Evolutionary conservation across 2,113 vertebrate species (phyloP), one percentile per base, ranked within the genome.

Genomic region (Phalacrocorax pelagicus): DNA sequence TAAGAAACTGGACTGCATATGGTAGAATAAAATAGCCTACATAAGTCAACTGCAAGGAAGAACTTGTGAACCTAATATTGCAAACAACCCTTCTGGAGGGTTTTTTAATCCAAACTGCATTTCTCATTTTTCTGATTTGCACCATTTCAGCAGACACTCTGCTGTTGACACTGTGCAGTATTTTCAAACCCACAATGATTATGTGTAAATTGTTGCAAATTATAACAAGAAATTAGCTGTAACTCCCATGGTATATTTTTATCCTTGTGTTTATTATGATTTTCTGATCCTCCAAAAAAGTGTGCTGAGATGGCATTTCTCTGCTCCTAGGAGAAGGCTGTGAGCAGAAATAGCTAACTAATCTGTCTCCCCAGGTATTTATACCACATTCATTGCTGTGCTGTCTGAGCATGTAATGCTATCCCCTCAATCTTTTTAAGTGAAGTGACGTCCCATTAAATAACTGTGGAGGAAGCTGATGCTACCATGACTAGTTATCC

Each of bases 301-400:
- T 92, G 38, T 52, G 79, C 95, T 96, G 96, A 96, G 92, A 73
- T 95, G 63, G 95, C 88, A 71, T 92, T 97, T 88, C 85, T 70
- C 62, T 88, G 90, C 92, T 96, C 92, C 88, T 77, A 58, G 86
- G 92, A 96, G 90, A 86, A 85, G 49, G 81, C 94, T 59, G 75
- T 78, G 94, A 94, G 82, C 88, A 93, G 82, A 83, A 97, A 96
- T 86, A 97, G 85, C 91, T 88, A 86, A 52, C 88, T 95, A 96
- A 92, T 96, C 80, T 86, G 75, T 94, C 95, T 96, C 92, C 88
- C 86, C 95, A 94, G 94, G 92, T 96, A 90, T 93, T 96, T 94
- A 86, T 59, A 78, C 79, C 69, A 11, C 82, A 81, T 58, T 47
- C 80, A 59, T 63, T 0, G 26, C 90, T 73, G 75, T 93, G 88